Evolutionary conservation across 2,888 invertebrate genomes (phyloP).

Genomic region (Campoplex nolae): DNA sequence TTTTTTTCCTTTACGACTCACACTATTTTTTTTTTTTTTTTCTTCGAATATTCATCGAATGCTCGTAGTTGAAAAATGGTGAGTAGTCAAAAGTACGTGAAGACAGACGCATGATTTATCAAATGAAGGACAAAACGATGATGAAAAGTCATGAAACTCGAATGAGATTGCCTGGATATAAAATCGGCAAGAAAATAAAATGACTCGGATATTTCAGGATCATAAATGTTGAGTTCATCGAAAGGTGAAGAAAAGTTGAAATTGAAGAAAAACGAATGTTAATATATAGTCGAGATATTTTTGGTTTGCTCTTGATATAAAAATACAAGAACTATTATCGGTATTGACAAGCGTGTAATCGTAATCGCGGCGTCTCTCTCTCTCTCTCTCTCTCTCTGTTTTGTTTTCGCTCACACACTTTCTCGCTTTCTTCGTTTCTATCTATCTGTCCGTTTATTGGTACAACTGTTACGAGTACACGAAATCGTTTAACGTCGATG

Average conservation of each 20-base stretch:
- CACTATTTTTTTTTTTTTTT: not conserved
- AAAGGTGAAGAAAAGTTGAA: not conserved
- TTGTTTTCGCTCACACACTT: not conserved
- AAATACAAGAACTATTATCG: not conserved
- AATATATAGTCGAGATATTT: not conserved
- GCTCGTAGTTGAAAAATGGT: not conserved
- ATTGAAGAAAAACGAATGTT: not conserved
- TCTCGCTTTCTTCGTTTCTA: constrained; percentile 16
- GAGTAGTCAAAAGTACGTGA: too few relatives aligned
- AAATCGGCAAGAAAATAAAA: not conserved
- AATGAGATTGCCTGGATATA: not conserved
- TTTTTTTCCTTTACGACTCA: too few relatives aligned
- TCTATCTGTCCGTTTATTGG: constrained; percentile 16
- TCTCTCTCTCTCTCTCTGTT: not conserved
- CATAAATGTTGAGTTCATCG: not conserved
- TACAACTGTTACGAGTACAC: constrained; percentile 39
- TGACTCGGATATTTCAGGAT: not conserved
- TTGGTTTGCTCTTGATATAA: not conserved
- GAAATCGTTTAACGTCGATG: constrained; percentile 55
- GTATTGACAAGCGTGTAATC: not conserved
- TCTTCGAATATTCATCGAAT: not conserved
- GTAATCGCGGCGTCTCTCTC: not conserved
- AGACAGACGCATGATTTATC: not conserved
- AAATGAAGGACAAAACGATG: constrained; percentile 7
- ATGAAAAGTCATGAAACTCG: constrained; percentile 41